Evolutionary conservation across 2,888 invertebrate genomes (phyloP), one percentile per base, ranked within the genome.

Genomic region (Branchinecta sandiegonensis): DNA sequence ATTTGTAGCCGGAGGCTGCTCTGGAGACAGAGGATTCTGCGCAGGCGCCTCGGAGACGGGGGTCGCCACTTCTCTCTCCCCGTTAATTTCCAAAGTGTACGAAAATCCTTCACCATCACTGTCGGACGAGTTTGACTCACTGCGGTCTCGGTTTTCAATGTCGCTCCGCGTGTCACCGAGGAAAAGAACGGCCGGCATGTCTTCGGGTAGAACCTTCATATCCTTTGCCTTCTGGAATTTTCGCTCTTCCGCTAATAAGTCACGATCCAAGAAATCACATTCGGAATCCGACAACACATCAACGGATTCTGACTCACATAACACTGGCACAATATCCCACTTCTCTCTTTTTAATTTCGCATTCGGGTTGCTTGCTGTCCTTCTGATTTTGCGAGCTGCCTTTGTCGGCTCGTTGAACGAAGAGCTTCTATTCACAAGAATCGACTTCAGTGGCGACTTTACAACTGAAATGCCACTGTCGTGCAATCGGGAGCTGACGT

Each of bases 191-290:
- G 63, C 14, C 11, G 14, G n/a, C 37, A 37, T 37, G 23, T 56
- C 63, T 56, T 56, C 63, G 23, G 63, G 63, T 17, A 56, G 10
- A 17, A 56, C 63, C 63, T 56, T 56, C 63, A 56, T 56, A 17
- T 56, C 63, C 23, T 56, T 56, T 17, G 63, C n/a, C 23, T 56
- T 56, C 14, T 56, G 63, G 23, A 56, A 56, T 17, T 10, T 56
- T 17, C 63, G 63, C 23, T 56, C 63, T 56, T 56, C 63, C 23
- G 63, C 63, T 23, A 56, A 17, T 9, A 56, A 56, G 63, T 56
- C 63, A 56, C 63, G 63, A 56, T 56, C 63, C 63, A 56, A 56
- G 23, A 56, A 56, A 23, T 56, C 63, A 56, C 23, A 17, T 56
- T 56, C 63, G 14, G 23, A n/a, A 23, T 56, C 63, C n/a, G 63